Evolutionary conservation across 2,113 vertebrate genomes (phyloP), one percentile per base, ranked within the genome.

Genomic region (Cyanocitta stelleri): DNA sequence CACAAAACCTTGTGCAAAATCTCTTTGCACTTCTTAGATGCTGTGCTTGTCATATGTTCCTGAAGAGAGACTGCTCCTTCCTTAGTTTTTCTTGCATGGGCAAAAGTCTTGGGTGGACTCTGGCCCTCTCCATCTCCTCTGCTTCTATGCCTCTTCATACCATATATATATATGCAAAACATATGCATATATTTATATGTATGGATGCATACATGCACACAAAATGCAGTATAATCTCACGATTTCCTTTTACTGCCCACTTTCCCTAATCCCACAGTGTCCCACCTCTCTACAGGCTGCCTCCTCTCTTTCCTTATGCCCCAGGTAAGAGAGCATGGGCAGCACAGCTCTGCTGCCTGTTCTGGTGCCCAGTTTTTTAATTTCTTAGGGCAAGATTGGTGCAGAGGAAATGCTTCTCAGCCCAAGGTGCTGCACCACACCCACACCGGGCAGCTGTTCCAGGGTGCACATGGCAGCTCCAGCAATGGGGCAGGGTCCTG

Each of bases 391-490:
- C n/a, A 33, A 46, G 29, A 15, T 0, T 59, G 44, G 54, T 76
- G 49, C 49, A 68, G 80, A 58, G 26, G n/a, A 58, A 27, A 30
- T 0, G 17, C 16, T 41, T 16, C 48, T 74, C 46, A 51, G 61
- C 13, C n/a, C 66, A 6, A 49, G 43, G 51, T 13, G 43, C 30
- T 46, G 52, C 73, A 32, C 24, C 55, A 4, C 18, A 54, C 41
- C n/a, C 51, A 2, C 7, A 8, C 33, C 2, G 3, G 22, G 74
- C 15, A 59, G 61, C 64, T 85, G 39, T 39, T 63, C 43, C 3
- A 10, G 18, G 30, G 43, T 19, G 43, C 56, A 8, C 4, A 0
- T 0, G 5, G 52, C 58, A 56, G 9, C 26, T 11, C 18, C 52
- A 61, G 68, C 26, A 27, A 24, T 0, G 11, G 58, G 58, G 33